A percentile compares a stretch with the other conserved stretches of the same genome.
Conservation (phyloP, 2,888 invertebrate species). For the Cerastis leucographa region DNA sequence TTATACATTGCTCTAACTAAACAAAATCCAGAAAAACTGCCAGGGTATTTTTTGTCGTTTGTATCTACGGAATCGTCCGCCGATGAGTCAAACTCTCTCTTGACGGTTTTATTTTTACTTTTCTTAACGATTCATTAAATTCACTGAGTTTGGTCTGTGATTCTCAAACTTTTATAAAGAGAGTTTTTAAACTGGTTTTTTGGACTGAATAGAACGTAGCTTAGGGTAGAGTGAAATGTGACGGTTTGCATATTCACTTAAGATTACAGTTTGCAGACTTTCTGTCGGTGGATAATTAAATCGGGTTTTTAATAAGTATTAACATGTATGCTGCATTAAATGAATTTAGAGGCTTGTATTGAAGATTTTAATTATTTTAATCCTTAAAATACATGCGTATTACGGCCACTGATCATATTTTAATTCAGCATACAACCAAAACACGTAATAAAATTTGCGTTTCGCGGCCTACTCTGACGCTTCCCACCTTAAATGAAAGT, state of each 20-base stretch:
- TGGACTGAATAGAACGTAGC: not conserved
- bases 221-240: not conserved
- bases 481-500: too few relatives aligned
- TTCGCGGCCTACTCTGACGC: too few relatives aligned
- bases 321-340: too few relatives aligned
- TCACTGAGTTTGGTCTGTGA: constrained; percentile 38
- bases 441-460: too few relatives aligned
- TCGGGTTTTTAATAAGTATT: not conserved
- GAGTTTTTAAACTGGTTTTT: not conserved
- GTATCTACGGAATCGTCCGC: constrained; percentile 13
- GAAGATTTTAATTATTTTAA: too few relatives aligned
- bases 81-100: not conserved
- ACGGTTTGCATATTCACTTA: not conserved
- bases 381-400: too few relatives aligned
- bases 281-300: not conserved
- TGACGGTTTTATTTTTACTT: constrained; percentile 47
- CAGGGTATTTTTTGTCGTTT: too few relatives aligned
- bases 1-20: not conserved
- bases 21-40: not conserved
- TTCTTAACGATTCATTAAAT: constrained; percentile 56
- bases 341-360: too few relatives aligned
- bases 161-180: constrained; percentile 43
- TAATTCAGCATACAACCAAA: too few relatives aligned
- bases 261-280: not conserved
- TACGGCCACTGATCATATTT: too few relatives aligned